phyloP scores from a whole-genome alignment of 2,797 vertebrate species.

The Periophthalmus magnuspinnatus region DNA sequence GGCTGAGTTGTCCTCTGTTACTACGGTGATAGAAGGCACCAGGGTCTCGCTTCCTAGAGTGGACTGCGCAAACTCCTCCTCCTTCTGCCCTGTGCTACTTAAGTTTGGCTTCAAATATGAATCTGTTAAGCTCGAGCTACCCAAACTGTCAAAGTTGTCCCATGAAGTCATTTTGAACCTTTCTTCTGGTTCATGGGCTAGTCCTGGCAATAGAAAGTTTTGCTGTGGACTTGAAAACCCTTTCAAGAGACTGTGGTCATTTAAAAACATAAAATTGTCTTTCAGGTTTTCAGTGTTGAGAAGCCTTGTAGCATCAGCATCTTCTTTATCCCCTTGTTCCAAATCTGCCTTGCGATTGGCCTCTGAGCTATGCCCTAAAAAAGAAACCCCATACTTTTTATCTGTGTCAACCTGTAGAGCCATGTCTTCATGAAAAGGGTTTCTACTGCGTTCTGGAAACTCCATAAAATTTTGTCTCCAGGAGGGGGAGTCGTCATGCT shows the following conservation, averaged over 20 bases:
- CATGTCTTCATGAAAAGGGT: constrained; percentile 60
- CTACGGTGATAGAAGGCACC: constrained; percentile 76
- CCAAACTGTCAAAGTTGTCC: constrained; percentile 68
- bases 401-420: constrained; percentile 38
- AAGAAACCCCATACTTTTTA: constrained; percentile 54
- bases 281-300: constrained; percentile 81
- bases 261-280: constrained; percentile 90
- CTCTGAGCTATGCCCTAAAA: constrained; percentile 74
- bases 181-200: constrained; percentile 66
- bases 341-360: constrained; percentile 58
- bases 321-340: constrained; percentile 52
- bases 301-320: constrained; percentile 58
- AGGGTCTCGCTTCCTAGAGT: constrained; percentile 68
- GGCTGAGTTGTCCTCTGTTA: constrained; percentile 58
- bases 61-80: constrained; percentile 49
- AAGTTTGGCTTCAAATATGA: constrained; percentile 63
- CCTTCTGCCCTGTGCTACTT: constrained; percentile 61
- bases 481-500: constrained; percentile 74
- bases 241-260: constrained; percentile 85
- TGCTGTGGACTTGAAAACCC: constrained; percentile 58
- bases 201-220: constrained; percentile 67
- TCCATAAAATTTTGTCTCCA: constrained; percentile 79
- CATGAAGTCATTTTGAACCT: constrained; percentile 71
- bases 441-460: constrained; percentile 79
- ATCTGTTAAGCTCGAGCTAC: constrained; percentile 66